These are phyloP conservation scores for Drosophila tanythrix DNA, from an alignment of 2,888 invertebrate genomes.

Conservation along the genomic window DNA sequence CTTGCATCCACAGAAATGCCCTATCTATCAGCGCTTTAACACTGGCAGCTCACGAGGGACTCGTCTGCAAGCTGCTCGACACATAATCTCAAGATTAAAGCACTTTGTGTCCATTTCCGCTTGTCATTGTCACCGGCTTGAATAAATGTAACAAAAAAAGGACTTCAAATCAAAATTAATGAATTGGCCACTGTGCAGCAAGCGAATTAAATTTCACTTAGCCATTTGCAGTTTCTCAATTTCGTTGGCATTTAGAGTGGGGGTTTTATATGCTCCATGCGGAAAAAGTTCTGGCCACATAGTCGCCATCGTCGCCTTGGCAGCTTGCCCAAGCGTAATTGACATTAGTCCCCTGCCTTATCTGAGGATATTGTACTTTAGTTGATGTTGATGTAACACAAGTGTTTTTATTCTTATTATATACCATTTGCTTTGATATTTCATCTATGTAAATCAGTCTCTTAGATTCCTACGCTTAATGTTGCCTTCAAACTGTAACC, in stretches of 20 bases:
- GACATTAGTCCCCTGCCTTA: constrained; percentile 15
- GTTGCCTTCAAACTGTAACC: background rate
- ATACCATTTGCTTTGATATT: background rate
- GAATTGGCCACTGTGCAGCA: constrained; percentile 23
- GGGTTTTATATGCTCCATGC: constrained; percentile 13
- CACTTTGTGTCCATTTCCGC: constrained; percentile 54
- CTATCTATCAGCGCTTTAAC: constrained; percentile 62
- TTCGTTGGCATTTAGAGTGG: constrained; percentile 28
- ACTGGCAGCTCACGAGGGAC: constrained; percentile 74
- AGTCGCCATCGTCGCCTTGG: constrained; percentile 51
- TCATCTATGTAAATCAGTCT: background rate
- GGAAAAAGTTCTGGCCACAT: constrained; percentile 46
- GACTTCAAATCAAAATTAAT: constrained; percentile 41
- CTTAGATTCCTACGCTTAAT: background rate
- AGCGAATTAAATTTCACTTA: constrained; percentile 38
- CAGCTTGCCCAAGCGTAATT: constrained; percentile 50
- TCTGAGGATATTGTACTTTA: background rate
- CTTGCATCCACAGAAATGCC: constrained; percentile 55
- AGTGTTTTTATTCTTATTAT: background rate
- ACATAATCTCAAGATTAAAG: constrained; percentile 21
- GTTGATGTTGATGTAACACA: background rate
- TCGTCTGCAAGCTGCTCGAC: constrained; percentile 75
- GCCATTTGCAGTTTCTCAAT: constrained; percentile 20
- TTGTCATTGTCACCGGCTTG: constrained; percentile 43
- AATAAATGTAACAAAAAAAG: constrained; percentile 40